Evolutionary conservation across 2,888 invertebrate genomes (phyloP).

Genomic region (Clanis bilineata): DNA sequence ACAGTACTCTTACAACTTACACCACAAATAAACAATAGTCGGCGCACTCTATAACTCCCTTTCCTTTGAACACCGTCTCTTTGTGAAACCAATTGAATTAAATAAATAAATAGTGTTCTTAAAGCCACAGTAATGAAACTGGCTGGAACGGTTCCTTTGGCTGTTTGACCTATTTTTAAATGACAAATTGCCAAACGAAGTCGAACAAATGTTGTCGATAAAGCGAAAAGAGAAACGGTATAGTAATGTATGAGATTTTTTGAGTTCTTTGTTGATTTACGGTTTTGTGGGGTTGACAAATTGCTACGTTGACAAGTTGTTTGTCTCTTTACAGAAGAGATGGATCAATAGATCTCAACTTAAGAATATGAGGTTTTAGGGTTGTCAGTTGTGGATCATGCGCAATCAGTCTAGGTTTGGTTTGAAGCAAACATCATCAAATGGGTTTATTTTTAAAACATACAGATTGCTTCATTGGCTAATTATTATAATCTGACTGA

Average conservation of each 20-base stretch:
- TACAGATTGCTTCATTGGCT: too few relatives aligned
- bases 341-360: neutral
- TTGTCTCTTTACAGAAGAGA: neutral
- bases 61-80: conserved; percentile 49
- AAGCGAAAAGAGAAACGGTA: neutral
- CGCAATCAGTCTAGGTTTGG: too few relatives aligned
- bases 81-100: conserved; percentile 55
- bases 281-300: conserved; percentile 4
- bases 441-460: too few relatives aligned
- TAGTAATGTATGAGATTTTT: conserved; percentile 4
- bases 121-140: conserved; percentile 40
- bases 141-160: conserved; percentile 18
- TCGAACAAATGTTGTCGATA: conserved; percentile 12
- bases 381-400: too few relatives aligned
- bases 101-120: conserved; percentile 50
- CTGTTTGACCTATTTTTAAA: conserved; percentile 25
- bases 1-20: neutral
- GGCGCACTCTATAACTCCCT: conserved; percentile 40
- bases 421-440: too few relatives aligned
- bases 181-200: conserved; percentile 20
- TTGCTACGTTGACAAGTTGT: neutral
- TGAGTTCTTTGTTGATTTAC: conserved; percentile 1
- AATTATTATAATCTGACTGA: too few relatives aligned
- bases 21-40: conserved; percentile 39
- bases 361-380: too few relatives aligned